Conservation (phyloP, 1,140 invertebrate genomes). For the Nasonia vitripennis region DNA sequence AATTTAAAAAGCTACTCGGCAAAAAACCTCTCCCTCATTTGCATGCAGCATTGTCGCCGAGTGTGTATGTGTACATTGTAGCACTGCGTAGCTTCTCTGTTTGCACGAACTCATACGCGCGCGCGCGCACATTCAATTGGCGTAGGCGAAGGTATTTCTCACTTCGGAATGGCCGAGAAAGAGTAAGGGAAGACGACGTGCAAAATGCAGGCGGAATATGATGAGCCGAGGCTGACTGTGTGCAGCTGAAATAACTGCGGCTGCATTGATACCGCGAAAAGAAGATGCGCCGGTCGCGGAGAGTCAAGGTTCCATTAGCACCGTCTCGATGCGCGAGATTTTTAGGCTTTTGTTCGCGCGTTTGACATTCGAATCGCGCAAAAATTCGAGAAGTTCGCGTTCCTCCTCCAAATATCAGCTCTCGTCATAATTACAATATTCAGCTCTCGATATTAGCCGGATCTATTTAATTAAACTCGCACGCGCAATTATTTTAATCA, state of each 20-base stretch:
- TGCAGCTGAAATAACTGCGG: not conserved
- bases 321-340: not conserved
- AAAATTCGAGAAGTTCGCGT: not conserved
- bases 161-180: not conserved
- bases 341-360: not conserved
- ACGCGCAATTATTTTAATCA: conserved; percentile 2
- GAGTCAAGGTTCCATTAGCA: conserved; percentile 37
- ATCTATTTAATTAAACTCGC: too few relatives aligned
- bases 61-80: too few relatives aligned
- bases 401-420: too few relatives aligned
- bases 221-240: not conserved
- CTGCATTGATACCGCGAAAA: not conserved
- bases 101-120: too few relatives aligned
- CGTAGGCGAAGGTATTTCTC: not conserved
- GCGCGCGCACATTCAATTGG: not conserved
- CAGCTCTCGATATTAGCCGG: too few relatives aligned
- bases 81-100: not conserved
- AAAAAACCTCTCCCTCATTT: not conserved
- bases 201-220: not conserved
- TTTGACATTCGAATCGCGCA: not conserved
- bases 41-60: not conserved
- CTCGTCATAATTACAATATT: not conserved
- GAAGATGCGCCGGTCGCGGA: not conserved
- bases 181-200: not conserved
- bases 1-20: not conserved